A percentile compares a stretch with the other conserved stretches of the same genome.
Conservation (phyloP, 2,113 vertebrate species). For the Tachysurus fulvidraco region DNA sequence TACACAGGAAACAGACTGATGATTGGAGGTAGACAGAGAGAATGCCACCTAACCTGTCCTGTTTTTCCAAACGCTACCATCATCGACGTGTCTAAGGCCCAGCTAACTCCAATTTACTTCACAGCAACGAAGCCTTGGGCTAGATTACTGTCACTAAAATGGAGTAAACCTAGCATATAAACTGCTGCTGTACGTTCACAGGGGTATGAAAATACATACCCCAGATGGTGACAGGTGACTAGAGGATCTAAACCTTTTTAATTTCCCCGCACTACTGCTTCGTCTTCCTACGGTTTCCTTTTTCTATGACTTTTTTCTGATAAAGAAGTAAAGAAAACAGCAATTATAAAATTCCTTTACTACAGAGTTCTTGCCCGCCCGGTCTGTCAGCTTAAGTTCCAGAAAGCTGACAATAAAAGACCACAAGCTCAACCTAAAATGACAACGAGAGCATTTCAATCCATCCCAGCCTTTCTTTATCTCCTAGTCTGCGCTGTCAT, state of each 20-base stretch:
- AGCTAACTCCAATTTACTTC: conserved; percentile 16
- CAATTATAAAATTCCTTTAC: conserved; percentile 65
- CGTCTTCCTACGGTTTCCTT: conserved; percentile 33
- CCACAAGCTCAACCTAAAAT: conserved; percentile 5
- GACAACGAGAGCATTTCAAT: conserved; percentile 14
- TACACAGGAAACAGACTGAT: conserved; percentile 62
- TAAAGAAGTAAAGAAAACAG: conserved; percentile 57
- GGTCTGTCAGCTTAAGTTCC: conserved; percentile 64
- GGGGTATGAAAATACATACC: too few relatives aligned
- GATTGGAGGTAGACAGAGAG: conserved; percentile 58
- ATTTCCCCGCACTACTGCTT: conserved; percentile 52
- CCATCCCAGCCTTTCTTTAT: conserved; percentile 6
- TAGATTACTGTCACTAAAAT: background rate
- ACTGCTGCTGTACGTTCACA: background rate
- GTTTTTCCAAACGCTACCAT: conserved; percentile 54
- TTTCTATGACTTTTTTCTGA: conserved; percentile 45
- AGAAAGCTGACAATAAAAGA: conserved; percentile 53
- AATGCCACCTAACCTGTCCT: conserved; percentile 74
- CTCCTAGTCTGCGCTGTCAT: conserved; percentile 19
- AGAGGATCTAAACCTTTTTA: conserved; percentile 13
- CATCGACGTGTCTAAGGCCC: conserved; percentile 54
- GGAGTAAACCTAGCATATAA: background rate
- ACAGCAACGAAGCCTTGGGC: conserved; percentile 23
- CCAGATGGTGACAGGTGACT: background rate
- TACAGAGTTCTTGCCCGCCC: conserved; percentile 58